Evolutionary conservation across 1,140 invertebrate species (phyloP).

Genomic region (Papilio polytes): DNA sequence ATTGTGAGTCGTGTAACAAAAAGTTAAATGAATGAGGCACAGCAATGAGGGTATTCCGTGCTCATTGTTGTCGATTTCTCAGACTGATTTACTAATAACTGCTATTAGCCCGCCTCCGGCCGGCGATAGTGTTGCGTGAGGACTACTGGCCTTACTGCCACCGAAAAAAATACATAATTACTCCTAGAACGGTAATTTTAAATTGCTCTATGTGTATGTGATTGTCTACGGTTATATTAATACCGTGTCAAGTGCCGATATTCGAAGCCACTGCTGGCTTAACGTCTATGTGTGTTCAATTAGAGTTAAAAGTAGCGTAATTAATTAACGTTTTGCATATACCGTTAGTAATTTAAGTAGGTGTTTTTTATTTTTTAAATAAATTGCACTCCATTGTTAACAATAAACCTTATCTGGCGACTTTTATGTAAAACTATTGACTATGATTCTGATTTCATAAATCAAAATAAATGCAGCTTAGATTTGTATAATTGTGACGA

Average conservation of each 20-base stretch:
- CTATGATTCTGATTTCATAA: not conserved
- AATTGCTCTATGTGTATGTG: conserved; percentile 63
- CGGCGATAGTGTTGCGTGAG: conserved; percentile 58
- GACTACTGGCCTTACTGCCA: conserved; percentile 65
- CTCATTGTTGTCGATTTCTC: conserved; percentile 77
- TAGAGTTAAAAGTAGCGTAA: conserved; percentile 12
- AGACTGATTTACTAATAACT: conserved; percentile 76
- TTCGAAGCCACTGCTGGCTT: conserved; percentile 30
- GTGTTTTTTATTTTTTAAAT: no score
- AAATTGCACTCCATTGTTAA: no score
- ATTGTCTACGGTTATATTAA: conserved; percentile 64
- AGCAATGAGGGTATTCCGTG: conserved; percentile 72
- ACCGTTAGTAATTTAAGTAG: conserved; percentile 1
- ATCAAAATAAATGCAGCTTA: not conserved
- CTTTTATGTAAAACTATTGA: no score
- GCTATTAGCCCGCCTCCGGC: conserved; percentile 71
- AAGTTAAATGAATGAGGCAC: conserved; percentile 71
- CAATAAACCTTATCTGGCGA: no score
- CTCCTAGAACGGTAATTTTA: conserved; percentile 74
- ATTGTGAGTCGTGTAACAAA: conserved; percentile 68
- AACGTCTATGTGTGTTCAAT: not conserved
- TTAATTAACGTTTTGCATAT: not conserved
- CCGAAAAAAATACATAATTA: conserved; percentile 74
- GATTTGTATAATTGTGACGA: not conserved
- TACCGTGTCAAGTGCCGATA: conserved; percentile 60